Percentiles rank a stretch among this genome's conserved stretches.
Conservation (phyloP, 2,113 vertebrate species). For the Mesoclemmys tuberculata region DNA sequence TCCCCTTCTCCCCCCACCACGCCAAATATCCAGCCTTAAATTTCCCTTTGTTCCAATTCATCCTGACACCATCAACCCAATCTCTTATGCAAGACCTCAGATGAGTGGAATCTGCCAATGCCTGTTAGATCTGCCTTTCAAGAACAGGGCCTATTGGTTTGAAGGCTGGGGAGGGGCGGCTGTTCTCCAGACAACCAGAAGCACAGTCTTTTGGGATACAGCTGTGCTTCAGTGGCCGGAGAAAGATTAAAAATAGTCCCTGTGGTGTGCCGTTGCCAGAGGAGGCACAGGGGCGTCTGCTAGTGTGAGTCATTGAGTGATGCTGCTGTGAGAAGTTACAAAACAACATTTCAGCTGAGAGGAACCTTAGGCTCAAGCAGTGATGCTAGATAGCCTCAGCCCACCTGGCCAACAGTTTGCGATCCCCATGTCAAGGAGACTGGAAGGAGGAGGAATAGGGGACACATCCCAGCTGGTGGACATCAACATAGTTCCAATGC, state of each 20-base stretch:
- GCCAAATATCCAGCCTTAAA: not conserved
- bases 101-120: not conserved
- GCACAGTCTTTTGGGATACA: not conserved
- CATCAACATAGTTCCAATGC: not conserved
- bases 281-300: not conserved
- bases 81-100: not conserved
- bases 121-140: not conserved
- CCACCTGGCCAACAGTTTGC: not conserved
- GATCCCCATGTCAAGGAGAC: not conserved
- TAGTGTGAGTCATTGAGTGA: slow-evolving; percentile 17
- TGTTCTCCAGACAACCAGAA: not conserved
- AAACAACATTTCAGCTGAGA: slow-evolving; percentile 7
- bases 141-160: not conserved
- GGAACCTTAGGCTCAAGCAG: not conserved
- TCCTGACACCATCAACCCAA: not conserved
- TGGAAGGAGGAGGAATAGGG: not conserved
- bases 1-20: not conserved
- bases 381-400: not conserved
- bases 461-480: not conserved
- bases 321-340: not conserved
- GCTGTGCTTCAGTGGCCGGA: not conserved
- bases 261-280: not conserved
- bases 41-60: not conserved
- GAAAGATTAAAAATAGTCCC: rapidly evolving
- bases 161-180: not conserved